phyloP scores from a whole-genome alignment of 2,888 invertebrate species.

The Oligia fasciuncula region DNA sequence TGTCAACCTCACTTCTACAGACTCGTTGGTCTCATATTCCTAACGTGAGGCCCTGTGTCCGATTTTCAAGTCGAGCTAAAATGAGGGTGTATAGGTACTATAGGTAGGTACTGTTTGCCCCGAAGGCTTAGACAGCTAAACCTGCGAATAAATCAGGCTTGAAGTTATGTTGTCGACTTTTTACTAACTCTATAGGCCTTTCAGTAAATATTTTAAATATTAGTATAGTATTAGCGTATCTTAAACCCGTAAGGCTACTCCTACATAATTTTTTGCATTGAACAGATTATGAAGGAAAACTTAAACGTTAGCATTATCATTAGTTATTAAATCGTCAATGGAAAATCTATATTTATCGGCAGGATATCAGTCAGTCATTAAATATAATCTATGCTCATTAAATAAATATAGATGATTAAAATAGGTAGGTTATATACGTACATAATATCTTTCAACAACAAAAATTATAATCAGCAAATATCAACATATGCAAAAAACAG shows the following conservation, averaged over 20 bases:
- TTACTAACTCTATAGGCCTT: too few species aligned
- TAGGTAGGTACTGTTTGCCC: not conserved
- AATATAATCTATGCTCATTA: conserved; percentile 14
- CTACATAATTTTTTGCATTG: not conserved
- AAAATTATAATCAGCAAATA: not conserved
- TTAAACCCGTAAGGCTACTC: not conserved
- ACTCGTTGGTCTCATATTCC: not conserved
- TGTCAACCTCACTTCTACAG: not conserved
- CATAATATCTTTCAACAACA: not conserved
- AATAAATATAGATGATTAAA: not conserved
- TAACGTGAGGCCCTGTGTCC: not conserved
- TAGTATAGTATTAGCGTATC: not conserved
- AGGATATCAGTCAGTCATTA: not conserved
- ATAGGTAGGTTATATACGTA: too few species aligned
- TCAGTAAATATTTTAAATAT: not conserved
- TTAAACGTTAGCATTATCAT: not conserved
- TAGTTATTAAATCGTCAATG: not conserved
- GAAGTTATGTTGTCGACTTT: not conserved
- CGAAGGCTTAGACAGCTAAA: not conserved
- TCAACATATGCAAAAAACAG: not conserved
- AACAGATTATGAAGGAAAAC: not conserved
- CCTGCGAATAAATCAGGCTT: not conserved
- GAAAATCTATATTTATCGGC: not conserved
- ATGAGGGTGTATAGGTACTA: not conserved
- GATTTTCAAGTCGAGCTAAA: not conserved